Evolutionary conservation across 2,113 vertebrate species (phyloP).

Genomic region (Chloropsis hardwickii): DNA sequence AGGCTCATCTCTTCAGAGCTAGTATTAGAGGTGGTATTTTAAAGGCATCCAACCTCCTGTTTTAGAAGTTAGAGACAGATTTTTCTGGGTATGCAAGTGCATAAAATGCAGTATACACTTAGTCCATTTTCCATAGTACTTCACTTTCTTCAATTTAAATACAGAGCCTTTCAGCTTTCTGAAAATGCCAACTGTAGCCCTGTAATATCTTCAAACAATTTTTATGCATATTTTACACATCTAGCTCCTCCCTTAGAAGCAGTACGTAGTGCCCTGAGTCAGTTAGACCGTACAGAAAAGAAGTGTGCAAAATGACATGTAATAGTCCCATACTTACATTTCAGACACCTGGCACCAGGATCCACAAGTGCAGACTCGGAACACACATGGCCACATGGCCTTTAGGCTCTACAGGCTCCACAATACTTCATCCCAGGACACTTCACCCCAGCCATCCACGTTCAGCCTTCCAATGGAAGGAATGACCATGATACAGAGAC

Average conservation of each 20-base stretch:
- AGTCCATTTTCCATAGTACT: not conserved
- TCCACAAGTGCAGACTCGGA: not conserved
- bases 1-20: not conserved
- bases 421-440: not conserved
- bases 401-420: not conserved
- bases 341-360: not conserved
- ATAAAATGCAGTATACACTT: not conserved
- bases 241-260: not conserved
- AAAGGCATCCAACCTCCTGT: not conserved
- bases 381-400: not conserved
- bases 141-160: not conserved
- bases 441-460: not conserved
- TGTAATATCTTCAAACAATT: not conserved
- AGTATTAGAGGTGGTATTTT: not conserved
- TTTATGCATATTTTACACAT: not conserved
- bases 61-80: not conserved
- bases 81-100: not conserved
- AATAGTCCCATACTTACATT: not conserved
- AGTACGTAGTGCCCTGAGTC: not conserved
- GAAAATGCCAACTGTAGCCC: not conserved
- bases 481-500: not conserved
- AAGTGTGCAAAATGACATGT: not conserved
- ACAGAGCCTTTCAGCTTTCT: not conserved
- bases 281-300: not conserved
- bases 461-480: not conserved